These are phyloP conservation scores for Himantopus leucocephalus DNA, from an alignment of 2,113 vertebrate species.

Conservation along the genomic window DNA sequence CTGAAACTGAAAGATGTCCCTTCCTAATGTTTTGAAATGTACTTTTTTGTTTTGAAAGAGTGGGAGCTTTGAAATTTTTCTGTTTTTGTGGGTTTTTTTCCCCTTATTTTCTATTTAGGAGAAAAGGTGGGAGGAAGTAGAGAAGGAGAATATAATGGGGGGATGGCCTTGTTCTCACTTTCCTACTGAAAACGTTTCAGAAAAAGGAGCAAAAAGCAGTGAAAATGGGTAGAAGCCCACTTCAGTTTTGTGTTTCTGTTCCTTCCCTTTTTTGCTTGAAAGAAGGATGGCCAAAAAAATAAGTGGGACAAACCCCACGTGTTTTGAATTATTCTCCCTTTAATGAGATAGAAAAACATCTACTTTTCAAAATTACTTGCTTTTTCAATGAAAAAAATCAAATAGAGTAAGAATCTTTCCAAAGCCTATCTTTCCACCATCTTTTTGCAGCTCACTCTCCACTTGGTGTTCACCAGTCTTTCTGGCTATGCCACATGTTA, in stretches of 20 bases:
- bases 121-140: slow-evolving; percentile 46
- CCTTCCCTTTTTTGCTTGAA: slow-evolving; percentile 30
- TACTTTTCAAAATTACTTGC: not conserved
- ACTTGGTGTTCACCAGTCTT: not conserved
- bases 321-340: slow-evolving; percentile 58
- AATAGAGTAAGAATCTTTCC: not conserved
- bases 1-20: not conserved
- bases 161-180: slow-evolving; percentile 70
- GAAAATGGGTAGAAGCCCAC: slow-evolving; percentile 57
- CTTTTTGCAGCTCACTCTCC: not conserved
- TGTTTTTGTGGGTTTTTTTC: not conserved
- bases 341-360: slow-evolving; percentile 45
- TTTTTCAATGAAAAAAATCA: not conserved
- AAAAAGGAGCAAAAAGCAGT: slow-evolving; percentile 58
- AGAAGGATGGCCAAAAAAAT: slow-evolving; percentile 51
- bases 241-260: slow-evolving; percentile 43
- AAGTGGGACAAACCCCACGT: slow-evolving; percentile 62
- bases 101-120: slow-evolving; percentile 52
- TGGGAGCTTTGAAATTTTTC: slow-evolving; percentile 29
- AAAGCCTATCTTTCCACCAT: not conserved
- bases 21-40: slow-evolving; percentile 29
- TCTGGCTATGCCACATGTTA: not conserved
- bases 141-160: slow-evolving; percentile 62
- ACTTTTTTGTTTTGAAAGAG: not conserved
- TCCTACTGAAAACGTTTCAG: slow-evolving; percentile 59